Conservation (phyloP, 2,113 vertebrate species). For the Athene cunicularia region DNA sequence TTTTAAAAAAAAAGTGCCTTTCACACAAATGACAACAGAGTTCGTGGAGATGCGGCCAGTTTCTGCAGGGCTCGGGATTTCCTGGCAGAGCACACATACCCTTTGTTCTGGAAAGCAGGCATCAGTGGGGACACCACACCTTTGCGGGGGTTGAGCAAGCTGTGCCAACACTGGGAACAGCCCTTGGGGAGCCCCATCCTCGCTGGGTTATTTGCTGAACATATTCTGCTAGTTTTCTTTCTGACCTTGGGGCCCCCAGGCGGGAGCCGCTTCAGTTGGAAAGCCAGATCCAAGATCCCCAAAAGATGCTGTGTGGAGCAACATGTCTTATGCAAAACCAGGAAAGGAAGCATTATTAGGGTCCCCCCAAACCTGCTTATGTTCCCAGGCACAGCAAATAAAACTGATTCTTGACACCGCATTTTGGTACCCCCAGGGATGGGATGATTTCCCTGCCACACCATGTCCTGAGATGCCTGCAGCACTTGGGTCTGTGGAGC, state of each 20-base stretch:
- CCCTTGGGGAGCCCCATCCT: neutral
- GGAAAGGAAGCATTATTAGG: neutral
- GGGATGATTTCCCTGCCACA: accelerated
- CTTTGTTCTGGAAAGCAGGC: neutral
- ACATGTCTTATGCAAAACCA: neutral
- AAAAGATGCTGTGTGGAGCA: neutral
- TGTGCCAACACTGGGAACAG: neutral
- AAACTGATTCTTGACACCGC: neutral
- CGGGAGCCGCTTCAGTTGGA: too few species aligned
- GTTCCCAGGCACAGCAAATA: neutral
- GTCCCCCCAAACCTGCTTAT: neutral
- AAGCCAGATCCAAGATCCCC: neutral
- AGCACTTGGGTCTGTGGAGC: accelerated
- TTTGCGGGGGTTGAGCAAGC: neutral
- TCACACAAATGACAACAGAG: neutral
- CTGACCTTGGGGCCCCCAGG: neutral
- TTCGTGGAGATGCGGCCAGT: neutral
- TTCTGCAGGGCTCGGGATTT: neutral
- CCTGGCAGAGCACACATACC: neutral
- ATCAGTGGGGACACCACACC: neutral
- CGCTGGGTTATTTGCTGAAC: neutral
- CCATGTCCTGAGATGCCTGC: accelerated
- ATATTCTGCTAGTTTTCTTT: neutral
- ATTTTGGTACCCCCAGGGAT: accelerated
- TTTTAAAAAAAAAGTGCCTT: too few species aligned